These are phyloP conservation scores for Jacana jacana DNA, from an alignment of 2,113 vertebrate genomes.

Conservation along the genomic window DNA sequence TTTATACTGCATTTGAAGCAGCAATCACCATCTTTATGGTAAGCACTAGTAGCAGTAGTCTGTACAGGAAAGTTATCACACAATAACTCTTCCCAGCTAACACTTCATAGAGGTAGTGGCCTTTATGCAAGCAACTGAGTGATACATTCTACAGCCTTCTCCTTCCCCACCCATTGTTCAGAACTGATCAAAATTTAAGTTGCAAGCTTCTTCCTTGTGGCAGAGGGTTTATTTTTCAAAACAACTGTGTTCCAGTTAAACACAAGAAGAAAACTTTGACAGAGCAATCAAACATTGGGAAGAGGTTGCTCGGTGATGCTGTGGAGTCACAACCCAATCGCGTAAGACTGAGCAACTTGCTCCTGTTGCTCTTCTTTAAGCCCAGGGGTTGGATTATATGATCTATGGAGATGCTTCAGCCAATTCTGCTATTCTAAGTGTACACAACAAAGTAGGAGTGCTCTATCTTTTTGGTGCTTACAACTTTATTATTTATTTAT, in stretches of 20 bases:
- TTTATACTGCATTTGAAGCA: neutral
- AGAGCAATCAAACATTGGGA: neutral
- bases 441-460: neutral
- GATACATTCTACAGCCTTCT: neutral
- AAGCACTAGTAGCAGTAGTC: neutral
- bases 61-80: neutral
- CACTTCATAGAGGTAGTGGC: neutral
- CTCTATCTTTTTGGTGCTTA: neutral
- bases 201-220: neutral
- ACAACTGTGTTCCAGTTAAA: neutral
- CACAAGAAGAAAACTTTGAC: neutral
- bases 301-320: neutral
- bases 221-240: neutral
- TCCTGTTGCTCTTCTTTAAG: neutral
- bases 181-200: neutral
- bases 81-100: neutral
- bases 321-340: neutral
- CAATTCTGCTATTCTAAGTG: neutral
- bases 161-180: neutral
- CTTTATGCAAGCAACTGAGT: neutral
- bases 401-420: neutral
- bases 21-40: neutral
- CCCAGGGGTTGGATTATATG: fast-evolving
- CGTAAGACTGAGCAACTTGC: neutral
- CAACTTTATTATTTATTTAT: neutral